Evolutionary conservation across 2,888 invertebrate species (phyloP), one percentile per base, ranked within the genome.

Genomic region (Hipparchia semele): DNA sequence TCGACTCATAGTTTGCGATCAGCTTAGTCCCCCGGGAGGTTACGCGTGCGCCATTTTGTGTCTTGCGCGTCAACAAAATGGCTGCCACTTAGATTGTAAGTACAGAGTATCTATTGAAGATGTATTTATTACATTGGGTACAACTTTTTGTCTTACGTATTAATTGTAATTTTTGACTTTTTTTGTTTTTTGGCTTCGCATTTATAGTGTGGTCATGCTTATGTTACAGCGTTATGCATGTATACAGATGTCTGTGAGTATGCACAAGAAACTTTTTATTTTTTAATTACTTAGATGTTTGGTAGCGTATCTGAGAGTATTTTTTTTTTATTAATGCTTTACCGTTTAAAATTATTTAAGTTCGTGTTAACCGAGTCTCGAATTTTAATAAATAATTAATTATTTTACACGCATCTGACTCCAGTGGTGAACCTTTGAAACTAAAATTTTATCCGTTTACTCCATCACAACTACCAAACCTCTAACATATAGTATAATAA

Each of bases 161-260:
- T 75, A 72, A 76, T 80, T 82, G 82, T 87, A 85, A 81, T 84
- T 86, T 84, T 85, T 86, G 82, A 84, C 86, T 90, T 89, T 67
- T 75, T 75, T 71, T 64, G 83, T 89, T 67, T 75, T 75, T 71
- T 70, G 83, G 94, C 94, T 93, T 93, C 86, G 93, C 93, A 92
- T 94, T 92, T 92, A 91, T 87, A 87, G 90, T 90, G 90, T 92
- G 90, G 86, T 87, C 88, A 89, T 91, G 92, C 92, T 92, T 92
- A 88, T 88, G 88, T 91, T 92, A 90, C 89, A 90, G 91, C 91
- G 89, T 92, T 88, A 84, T 91, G 94, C 94, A 93, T 93, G 93
- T 91, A 87, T 84, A 88, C 87, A 85, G 86, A 87, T 89, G 91
- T 91, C 85, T 90, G 92, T 92, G 91, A 92, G 92, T 93, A 93